Evolutionary conservation across 2,113 vertebrate genomes (phyloP).

Genomic region (Bos indicus): DNA sequence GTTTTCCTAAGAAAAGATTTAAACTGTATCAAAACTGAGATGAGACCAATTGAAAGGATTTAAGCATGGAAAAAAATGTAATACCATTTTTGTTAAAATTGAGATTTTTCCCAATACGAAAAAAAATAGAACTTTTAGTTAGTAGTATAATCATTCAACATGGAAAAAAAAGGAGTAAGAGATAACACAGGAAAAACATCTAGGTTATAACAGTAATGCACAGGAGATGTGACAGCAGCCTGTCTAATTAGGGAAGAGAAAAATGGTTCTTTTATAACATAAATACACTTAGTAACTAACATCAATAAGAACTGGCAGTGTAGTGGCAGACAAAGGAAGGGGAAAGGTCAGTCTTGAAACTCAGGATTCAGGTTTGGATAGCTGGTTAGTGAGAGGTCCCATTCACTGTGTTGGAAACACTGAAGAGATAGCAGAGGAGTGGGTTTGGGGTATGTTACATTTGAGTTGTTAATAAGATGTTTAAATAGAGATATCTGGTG

Average conservation of each 20-base stretch:
- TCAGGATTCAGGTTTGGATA: neutral
- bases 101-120: neutral
- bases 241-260: neutral
- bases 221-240: neutral
- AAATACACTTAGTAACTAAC: neutral
- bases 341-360: neutral
- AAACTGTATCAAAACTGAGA: neutral
- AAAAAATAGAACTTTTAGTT: neutral
- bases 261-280: neutral
- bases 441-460: neutral
- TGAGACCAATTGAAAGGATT: neutral
- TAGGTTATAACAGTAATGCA: neutral
- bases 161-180: neutral
- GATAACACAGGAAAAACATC: neutral
- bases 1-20: neutral
- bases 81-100: neutral
- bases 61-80: neutral
- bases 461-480: neutral
- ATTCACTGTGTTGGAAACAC: neutral
- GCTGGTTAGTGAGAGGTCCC: neutral
- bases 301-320: neutral
- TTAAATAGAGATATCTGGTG: neutral
- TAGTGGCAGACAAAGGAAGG: neutral
- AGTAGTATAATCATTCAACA: neutral
- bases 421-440: neutral